Evolutionary conservation across 2,888 invertebrate genomes (phyloP), one percentile per base, ranked within the genome.

Genomic region (Branchellion lobata): DNA sequence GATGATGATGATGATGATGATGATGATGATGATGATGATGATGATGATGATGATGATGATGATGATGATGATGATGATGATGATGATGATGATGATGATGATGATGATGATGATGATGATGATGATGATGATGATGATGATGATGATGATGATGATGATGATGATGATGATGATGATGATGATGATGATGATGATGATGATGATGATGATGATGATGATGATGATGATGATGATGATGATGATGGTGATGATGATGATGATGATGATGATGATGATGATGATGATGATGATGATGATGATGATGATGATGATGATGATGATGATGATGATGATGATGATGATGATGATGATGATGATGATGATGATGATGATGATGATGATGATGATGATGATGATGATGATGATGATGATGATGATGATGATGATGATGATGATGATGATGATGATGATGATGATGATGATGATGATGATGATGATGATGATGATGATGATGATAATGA

Each of bases 351-450:
- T 75, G 75, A 75, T 75, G 75, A 75, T 47, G 75, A 75, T 27
- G 75, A 75, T 47, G 57, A 51, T 47, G 47, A 75, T 75, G 61
- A 77, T 77, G 61, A 77, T 11, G 1, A 29, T 34, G 31, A 81
- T 86, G 82, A 87, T 97, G 97, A 98, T 92, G 89, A 98, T 98
- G 84, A 97, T 93, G 82, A 97, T 94, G 85, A 98, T 97, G 80
- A 96, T 96, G 92, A 97, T 94, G 84, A 98, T 91, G 0, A 97
- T n/a, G n/a, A n/a, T n/a, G n/a, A n/a, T n/a, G n/a, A n/a, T 97
- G 88, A 98, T 95, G 78, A 97, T 96, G 31, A 95, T 95, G 0
- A 95, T 95, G 82, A 94, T 92, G 84, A 96, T 94, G 81, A 96
- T 95, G 80, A 96, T 91, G 61, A 94, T 93, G 0, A 95, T 93